Percentiles rank a stretch among this genome's conserved stretches.
phyloP scores from a whole-genome alignment of 2,797 vertebrate genomes.

The Karalla daura region DNA sequence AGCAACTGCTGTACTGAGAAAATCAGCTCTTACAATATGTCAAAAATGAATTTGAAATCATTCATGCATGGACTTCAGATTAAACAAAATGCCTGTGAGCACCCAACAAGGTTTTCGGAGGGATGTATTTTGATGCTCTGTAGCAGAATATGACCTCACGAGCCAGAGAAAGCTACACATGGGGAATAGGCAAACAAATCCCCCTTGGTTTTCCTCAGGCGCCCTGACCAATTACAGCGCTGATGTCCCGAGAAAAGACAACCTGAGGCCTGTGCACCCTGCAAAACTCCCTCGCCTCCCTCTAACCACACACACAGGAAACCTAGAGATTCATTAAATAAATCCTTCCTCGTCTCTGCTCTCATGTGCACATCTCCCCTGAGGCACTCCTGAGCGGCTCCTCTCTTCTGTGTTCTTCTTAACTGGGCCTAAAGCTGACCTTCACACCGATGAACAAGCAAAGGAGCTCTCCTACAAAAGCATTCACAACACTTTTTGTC shows the following conservation, averaged over 20 bases:
- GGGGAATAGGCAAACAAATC: constrained; percentile 26
- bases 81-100: neutral
- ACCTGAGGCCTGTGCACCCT: constrained; percentile 25
- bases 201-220: constrained; percentile 6
- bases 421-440: constrained; percentile 32
- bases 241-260: constrained; percentile 42
- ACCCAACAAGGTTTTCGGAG: neutral
- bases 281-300: constrained; percentile 13
- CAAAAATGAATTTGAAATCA: too few species aligned
- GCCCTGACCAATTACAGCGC: constrained; percentile 49
- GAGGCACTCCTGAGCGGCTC: constrained; percentile 29
- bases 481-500: neutral
- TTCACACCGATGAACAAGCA: constrained; percentile 30
- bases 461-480: neutral
- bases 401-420: constrained; percentile 24
- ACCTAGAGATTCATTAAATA: constrained; percentile 57
- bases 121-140: neutral
- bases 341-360: constrained; percentile 18
- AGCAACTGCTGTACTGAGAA: neutral
- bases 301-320: constrained; percentile 43
- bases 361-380: constrained; percentile 11
- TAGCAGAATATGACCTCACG: constrained; percentile 17
- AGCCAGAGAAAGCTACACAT: constrained; percentile 6
- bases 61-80: neutral
- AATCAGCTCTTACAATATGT: too few species aligned